Conservation (phyloP, 1,140 invertebrate genomes). For the Ptiloglossa arizonensis region DNA sequence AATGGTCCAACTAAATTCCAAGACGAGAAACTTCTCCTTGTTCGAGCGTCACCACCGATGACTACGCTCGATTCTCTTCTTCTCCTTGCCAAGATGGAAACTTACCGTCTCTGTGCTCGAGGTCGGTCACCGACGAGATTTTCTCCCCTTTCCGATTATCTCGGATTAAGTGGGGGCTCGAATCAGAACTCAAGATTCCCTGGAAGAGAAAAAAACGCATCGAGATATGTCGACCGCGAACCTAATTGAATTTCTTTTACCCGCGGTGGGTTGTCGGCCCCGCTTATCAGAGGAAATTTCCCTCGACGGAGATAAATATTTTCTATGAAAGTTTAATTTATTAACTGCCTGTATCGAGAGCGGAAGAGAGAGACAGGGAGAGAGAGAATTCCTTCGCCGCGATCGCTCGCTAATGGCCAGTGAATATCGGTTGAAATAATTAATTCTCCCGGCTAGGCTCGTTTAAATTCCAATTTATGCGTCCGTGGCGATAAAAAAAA, state of each 20-base stretch:
- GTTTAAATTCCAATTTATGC: constrained; percentile 25
- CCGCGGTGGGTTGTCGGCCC: neutral
- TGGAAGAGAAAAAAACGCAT: neutral
- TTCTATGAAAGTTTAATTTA: constrained; percentile 33
- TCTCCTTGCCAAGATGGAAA: neutral
- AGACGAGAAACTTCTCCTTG: neutral
- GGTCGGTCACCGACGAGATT: constrained; percentile 42
- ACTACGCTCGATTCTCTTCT: neutral
- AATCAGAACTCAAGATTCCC: constrained; percentile 18
- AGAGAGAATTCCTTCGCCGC: neutral
- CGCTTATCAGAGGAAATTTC: constrained; percentile 31
- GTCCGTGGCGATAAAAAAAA: neutral
- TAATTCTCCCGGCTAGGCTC: neutral
- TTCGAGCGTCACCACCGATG: neutral
- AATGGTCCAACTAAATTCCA: neutral
- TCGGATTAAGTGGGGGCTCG: constrained; percentile 53
- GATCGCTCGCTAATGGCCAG: constrained; percentile 19
- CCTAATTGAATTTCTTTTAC: constrained; percentile 50
- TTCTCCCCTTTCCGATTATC: constrained; percentile 52
- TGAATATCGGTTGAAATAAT: constrained; percentile 30
- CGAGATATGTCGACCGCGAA: constrained; percentile 35
- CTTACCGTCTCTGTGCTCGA: constrained; percentile 22
- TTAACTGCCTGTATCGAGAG: neutral
- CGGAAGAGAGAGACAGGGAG: too few relatives aligned
- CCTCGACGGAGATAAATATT: constrained; percentile 25